Evolutionary conservation across 2,113 vertebrate genomes (phyloP), one percentile per base, ranked within the genome.

Genomic region (Gopherus flavomarginatus): DNA sequence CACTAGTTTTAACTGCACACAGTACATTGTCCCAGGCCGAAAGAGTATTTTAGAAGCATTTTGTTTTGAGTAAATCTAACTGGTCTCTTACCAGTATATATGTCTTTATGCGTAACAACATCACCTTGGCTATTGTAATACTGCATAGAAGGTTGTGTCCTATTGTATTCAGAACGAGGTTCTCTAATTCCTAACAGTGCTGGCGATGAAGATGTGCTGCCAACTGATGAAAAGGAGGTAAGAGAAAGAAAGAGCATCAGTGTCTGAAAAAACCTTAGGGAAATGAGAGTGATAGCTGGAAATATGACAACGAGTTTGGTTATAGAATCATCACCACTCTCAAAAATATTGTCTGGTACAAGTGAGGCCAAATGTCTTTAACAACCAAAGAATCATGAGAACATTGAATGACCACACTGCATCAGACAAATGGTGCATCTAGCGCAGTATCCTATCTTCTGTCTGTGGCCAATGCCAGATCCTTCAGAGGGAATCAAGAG

Each of bases 71-170:
- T 57, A 91, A 69, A 82, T 78, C 87, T 86, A 3, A 83, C 85
- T 27, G 90, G 79, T 27, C 1, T 57, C 98, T 98, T 99, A 99
- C 99, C 99, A 98, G 98, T 99, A 95, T 99, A 99, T 85, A 99
- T 98, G 94, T 99, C 99, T 98, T 99, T 99, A 82, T 99, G 99
- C 84, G 98, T 94, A 93, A 98, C 98, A 98, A 98, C 97, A 92
- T 99, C 99, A 50, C 99, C 99, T 98, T 99, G 99, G 98, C 98
- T 99, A 95, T 98, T 99, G 97, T 99, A 99, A 98, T 99, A 99
- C 99, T 99, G 99, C 99, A 99, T 98, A 99, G 99, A 98, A 94
- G 99, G 98, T 97, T 98, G 99, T 11, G 98, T 98, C 97, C 99
- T 99, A 96, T 99, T 99, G 35, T 99, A 99, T 77, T 99, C 99